A percentile compares a stretch with the other conserved stretches of the same genome.
Evolutionary conservation across 2,113 vertebrate species (phyloP).

Genomic region (Tupaia chinensis): DNA sequence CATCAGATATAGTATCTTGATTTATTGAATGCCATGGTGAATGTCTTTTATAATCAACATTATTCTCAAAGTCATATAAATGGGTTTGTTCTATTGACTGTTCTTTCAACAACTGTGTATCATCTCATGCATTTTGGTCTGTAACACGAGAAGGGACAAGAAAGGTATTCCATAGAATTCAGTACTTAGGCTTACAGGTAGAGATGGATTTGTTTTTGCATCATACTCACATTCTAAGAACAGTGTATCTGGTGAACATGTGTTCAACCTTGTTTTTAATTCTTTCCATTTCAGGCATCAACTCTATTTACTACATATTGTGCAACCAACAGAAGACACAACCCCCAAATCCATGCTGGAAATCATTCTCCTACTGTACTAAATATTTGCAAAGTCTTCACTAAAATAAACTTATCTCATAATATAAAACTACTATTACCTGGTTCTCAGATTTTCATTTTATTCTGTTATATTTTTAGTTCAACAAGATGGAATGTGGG

Average conservation of each 20-base stretch:
- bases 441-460: not conserved
- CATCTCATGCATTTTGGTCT: not conserved
- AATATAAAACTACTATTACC: not conserved
- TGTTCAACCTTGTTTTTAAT: not conserved
- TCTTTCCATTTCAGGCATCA: not conserved
- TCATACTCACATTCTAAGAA: not conserved
- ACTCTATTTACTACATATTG: not conserved
- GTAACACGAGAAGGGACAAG: not conserved
- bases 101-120: not conserved
- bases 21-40: not conserved
- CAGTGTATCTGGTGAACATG: too few species aligned
- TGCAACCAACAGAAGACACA: not conserved
- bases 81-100: not conserved
- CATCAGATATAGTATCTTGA: conserved; percentile 9
- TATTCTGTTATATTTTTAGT: not conserved
- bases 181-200: not conserved
- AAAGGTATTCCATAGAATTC: not conserved
- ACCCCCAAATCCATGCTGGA: not conserved
- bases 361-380: not conserved
- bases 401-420: conserved; percentile 4
- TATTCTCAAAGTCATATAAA: conserved; percentile 1
- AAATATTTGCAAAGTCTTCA: not conserved
- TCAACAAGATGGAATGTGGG: not conserved
- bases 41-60: not conserved
- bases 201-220: not conserved